Percentiles rank a stretch among this genome's conserved stretches.
phyloP scores from a whole-genome alignment of 2,797 vertebrate species.

The Gorsachius magnificus region DNA sequence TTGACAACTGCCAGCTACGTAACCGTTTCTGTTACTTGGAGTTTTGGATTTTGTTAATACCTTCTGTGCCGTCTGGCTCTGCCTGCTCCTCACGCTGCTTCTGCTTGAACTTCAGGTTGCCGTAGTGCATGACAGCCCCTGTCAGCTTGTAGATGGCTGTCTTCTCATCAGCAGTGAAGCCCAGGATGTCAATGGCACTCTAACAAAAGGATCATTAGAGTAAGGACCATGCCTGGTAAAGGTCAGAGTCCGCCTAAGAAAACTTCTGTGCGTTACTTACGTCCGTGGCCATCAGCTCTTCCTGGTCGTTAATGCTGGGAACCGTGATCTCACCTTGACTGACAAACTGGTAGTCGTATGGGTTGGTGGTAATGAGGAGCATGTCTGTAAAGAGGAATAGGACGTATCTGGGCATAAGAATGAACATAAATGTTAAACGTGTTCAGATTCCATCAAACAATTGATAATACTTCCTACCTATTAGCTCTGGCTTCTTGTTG shows the following conservation, averaged over 20 bases:
- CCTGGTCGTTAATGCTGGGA: constrained; percentile 73
- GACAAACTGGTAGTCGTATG: constrained; percentile 84
- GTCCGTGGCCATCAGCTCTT: constrained; percentile 63
- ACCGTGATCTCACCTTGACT: constrained; percentile 81
- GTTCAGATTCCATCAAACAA: neutral
- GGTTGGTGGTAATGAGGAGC: constrained; percentile 80
- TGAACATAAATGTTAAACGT: neutral
- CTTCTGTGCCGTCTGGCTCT: constrained; percentile 87
- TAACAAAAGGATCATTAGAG: neutral
- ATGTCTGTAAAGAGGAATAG: constrained; percentile 3
- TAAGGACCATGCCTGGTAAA: no score
- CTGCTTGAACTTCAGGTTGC: constrained; percentile 89
- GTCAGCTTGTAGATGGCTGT: constrained; percentile 85
- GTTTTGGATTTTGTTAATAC: constrained; percentile 51
- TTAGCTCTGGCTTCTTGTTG: constrained; percentile 36
- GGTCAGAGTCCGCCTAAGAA: no score
- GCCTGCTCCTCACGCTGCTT: constrained; percentile 90
- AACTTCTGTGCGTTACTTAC: neutral
- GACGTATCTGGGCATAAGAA: neutral
- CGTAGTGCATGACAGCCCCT: constrained; percentile 85
- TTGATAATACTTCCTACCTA: neutral
- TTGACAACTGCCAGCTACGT: neutral
- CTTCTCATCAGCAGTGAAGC: constrained; percentile 83
- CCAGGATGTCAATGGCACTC: constrained; percentile 79
- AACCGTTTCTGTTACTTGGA: neutral